Base-by-base conservation (phyloP, 2,797 vertebrate species). In the Amblyraja radiata region DNA sequence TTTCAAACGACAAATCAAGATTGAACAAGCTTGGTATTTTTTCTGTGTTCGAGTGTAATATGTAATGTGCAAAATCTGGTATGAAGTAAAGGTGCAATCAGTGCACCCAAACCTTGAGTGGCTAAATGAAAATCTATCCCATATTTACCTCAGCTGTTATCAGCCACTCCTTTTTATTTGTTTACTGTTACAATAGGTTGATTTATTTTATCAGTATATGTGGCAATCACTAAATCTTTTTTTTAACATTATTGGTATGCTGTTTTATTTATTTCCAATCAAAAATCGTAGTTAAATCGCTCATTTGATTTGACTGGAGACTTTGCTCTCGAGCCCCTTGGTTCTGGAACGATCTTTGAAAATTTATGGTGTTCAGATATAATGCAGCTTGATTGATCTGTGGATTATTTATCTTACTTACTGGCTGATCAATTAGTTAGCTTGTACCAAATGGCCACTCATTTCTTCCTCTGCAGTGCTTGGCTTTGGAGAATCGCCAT, bases 151-250 rank as follows among this genome's bases (percentile, higher is more conserved):
- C 13, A 14, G 68, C 39, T 28, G 68, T 39, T 46, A 74, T 74
- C 36, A 91, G 39, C 90, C 90, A 74, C 90, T 91, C 90, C 90
- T 91, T 74, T 74, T 74, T 91, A 54, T 74, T 46, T 76, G 90
- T 54, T 46, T 74, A 25, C 90, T 91, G 36, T 46, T 91, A 54
- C 46, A 74, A 91, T 91, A 54, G 90, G 39, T 74, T 91, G 71
- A 14, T 54, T 74, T 28, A 9, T 36, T 65, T 91, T 74, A 58
- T 65, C 13, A 1, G 16, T 16, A 74, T 54, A 28, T 28, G 0
- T 74, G 13, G 23, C 28, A 74, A 25, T 46, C 74, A 54, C 10
- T n/a, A 91, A 74, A 6, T 74, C 90, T 74, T 68, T 65, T 65
- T 58, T 36, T 46, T 14, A 74, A 8, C 36, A n/a, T 14, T 32